These are phyloP conservation scores for Pyrochroa serraticornis DNA, from an alignment of 2,888 invertebrate species.

Conservation along the genomic window DNA sequence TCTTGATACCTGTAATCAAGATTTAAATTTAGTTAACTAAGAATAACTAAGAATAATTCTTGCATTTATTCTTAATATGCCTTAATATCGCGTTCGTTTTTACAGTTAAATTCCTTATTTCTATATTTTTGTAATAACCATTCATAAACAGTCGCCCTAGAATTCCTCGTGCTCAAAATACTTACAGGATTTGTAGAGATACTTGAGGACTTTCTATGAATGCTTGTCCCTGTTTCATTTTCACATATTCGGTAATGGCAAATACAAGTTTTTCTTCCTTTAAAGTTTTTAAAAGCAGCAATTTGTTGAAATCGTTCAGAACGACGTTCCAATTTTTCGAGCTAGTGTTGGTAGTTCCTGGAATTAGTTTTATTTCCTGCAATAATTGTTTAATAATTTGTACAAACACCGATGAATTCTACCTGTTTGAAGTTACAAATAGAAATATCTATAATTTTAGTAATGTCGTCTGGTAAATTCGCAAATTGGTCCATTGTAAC, in stretches of 20 bases:
- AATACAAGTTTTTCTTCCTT: slow-evolving; percentile 83
- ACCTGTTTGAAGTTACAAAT: slow-evolving; percentile 69
- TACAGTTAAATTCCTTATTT: too few relatives aligned
- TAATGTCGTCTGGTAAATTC: slow-evolving; percentile 62
- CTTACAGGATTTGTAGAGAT: slow-evolving; percentile 69
- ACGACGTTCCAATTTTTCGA: slow-evolving; percentile 66
- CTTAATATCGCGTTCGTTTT: not conserved
- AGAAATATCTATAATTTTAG: slow-evolving; percentile 63
- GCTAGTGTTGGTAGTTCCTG: slow-evolving; percentile 30
- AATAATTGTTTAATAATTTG: slow-evolving; percentile 31
- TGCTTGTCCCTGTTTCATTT: slow-evolving; percentile 73
- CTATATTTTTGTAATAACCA: too few relatives aligned
- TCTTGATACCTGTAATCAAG: slow-evolving; percentile 68
- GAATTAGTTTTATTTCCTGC: slow-evolving; percentile 66
- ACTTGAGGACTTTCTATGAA: slow-evolving; percentile 86
- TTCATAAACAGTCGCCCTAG: too few relatives aligned
- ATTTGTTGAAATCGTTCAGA: slow-evolving; percentile 76
- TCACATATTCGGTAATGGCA: slow-evolving; percentile 81
- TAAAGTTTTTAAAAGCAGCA: slow-evolving; percentile 78
- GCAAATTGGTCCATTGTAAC: slow-evolving; percentile 63
- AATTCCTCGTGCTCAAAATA: slow-evolving; percentile 5
- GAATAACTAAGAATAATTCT: not conserved
- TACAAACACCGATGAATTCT: slow-evolving; percentile 33
- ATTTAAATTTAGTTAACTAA: slow-evolving; percentile 31
- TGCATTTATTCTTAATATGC: not conserved